Evolutionary conservation across 2,888 invertebrate species (phyloP).

Genomic region (Oxytorus armatus): DNA sequence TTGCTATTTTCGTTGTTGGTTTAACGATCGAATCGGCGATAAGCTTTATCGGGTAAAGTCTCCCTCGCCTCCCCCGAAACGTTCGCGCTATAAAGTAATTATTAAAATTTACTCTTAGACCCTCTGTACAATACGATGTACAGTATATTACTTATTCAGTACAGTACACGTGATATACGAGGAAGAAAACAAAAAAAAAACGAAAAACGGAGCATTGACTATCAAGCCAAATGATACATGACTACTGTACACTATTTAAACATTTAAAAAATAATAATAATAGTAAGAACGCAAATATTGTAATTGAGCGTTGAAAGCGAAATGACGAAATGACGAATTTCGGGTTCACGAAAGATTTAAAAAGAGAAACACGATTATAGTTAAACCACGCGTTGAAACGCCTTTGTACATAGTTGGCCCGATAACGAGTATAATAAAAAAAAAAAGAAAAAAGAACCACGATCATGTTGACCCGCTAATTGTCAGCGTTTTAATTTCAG

Average conservation of each 20-base stretch:
- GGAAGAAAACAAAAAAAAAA: not conserved
- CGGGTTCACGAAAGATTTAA: conserved; percentile 17
- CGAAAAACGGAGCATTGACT: conserved; percentile 54
- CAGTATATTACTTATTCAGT: conserved; percentile 13
- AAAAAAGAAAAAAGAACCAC: conserved; percentile 49
- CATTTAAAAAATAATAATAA: no score
- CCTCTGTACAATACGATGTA: conserved; percentile 48
- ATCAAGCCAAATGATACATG: conserved; percentile 56
- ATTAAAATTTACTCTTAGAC: conserved; percentile 1
- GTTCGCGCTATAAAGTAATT: not conserved
- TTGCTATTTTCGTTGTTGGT: conserved; percentile 31
- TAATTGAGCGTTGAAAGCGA: conserved; percentile 15
- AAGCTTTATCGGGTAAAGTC: not conserved
- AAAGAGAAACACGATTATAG: conserved; percentile 31
- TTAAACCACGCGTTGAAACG: conserved; percentile 61
- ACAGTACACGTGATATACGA: not conserved
- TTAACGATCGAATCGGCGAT: not conserved
- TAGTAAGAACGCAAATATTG: conserved; percentile 29
- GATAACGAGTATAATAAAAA: conserved; percentile 72
- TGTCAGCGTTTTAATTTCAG: conserved; percentile 20
- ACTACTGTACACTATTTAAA: no score
- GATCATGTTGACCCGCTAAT: conserved; percentile 63
- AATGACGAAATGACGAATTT: conserved; percentile 16
- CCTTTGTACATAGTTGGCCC: conserved; percentile 79
- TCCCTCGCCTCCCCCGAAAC: no score